Evolutionary conservation across 2,888 invertebrate species (phyloP).

Genomic region (Candidula unifasciata): DNA sequence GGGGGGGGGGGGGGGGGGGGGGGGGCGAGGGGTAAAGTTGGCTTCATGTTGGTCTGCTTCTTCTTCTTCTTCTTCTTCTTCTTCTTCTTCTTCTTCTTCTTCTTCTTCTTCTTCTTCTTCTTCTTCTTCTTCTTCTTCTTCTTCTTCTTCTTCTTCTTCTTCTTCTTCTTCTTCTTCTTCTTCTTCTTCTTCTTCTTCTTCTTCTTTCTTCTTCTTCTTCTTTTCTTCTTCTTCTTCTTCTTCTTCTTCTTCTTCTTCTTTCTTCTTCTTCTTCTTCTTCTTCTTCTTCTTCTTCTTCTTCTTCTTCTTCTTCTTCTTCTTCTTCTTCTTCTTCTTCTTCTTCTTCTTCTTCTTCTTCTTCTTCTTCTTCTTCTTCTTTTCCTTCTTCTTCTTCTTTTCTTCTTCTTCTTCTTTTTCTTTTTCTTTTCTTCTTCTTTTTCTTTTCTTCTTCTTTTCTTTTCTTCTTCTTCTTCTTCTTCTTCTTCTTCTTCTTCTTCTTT

Average conservation of each 20-base stretch:
- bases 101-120: neutral
- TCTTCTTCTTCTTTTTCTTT: neutral
- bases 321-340: neutral
- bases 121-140: neutral
- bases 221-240: too few species aligned
- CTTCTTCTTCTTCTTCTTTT: neutral
- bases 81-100: neutral
- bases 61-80: neutral
- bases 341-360: neutral
- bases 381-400: neutral
- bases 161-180: neutral
- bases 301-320: neutral
- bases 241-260: slow-evolving; percentile 6
- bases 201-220: neutral
- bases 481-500: neutral
- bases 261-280: neutral
- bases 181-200: neutral
- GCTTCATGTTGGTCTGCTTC: too few species aligned
- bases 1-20: too few species aligned
- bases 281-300: neutral
- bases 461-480: neutral
- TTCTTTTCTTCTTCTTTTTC: neutral
- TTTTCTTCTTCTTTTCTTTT: neutral
- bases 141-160: neutral
- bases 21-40: too few species aligned